phyloP scores from a whole-genome alignment of 2,113 vertebrate species.

The Ardeotis arabs region DNA sequence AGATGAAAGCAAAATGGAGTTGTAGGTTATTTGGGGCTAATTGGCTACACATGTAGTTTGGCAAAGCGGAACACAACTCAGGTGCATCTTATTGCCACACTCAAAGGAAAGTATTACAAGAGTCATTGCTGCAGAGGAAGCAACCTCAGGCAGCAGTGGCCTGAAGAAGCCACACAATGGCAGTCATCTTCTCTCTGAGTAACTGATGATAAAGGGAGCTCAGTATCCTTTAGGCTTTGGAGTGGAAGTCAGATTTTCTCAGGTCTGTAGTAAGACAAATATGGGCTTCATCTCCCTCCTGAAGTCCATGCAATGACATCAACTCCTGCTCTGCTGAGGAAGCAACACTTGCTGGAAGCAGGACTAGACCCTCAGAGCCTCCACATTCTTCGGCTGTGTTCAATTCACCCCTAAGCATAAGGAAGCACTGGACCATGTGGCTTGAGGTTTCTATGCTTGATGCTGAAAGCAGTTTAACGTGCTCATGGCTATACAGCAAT shows the following conservation, averaged over 20 bases:
- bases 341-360: background rate
- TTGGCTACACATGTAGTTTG: background rate
- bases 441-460: background rate
- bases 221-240: background rate
- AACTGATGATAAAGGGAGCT: background rate
- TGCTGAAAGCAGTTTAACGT: background rate
- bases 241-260: background rate
- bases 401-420: background rate
- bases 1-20: background rate
- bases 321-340: background rate
- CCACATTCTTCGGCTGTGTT: background rate
- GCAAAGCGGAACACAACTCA: background rate
- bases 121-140: background rate
- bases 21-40: background rate
- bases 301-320: background rate
- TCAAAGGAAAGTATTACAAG: background rate
- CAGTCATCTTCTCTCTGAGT: background rate
- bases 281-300: background rate
- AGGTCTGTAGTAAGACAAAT: background rate
- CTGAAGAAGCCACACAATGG: background rate
- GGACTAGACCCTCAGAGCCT: background rate
- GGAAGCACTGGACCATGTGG: background rate
- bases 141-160: background rate
- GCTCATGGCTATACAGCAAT: rapidly evolving
- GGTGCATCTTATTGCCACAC: background rate